Evolutionary conservation across 2,888 invertebrate species (phyloP).

Genomic region (Heteropelma amictum): DNA sequence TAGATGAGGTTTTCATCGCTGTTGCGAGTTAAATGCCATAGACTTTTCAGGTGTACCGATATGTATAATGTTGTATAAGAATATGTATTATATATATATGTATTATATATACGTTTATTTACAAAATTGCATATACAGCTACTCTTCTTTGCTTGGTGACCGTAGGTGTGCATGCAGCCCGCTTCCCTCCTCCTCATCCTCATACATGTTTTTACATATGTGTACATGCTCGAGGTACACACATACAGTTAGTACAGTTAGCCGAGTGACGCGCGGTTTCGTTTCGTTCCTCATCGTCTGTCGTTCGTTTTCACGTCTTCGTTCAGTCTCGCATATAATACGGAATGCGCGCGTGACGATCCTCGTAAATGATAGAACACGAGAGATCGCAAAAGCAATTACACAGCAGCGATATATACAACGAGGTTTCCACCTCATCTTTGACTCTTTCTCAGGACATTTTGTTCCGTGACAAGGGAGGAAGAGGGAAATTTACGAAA

Average conservation of each 20-base stretch:
- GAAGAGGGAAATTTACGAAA: too few relatives aligned
- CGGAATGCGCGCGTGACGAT: too few relatives aligned
- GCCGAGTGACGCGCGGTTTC: slow-evolving; percentile 73
- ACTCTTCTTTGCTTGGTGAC: slow-evolving; percentile 34
- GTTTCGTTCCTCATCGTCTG: slow-evolving; percentile 60
- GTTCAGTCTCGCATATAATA: slow-evolving; percentile 10
- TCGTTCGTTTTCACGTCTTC: slow-evolving; percentile 38
- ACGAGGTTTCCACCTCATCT: slow-evolving; percentile 60
- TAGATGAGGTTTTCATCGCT: slow-evolving; percentile 4
- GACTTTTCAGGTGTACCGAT: not conserved
- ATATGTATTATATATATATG: not conserved
- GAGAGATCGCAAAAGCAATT: too few relatives aligned
- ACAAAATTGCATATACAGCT: not conserved
- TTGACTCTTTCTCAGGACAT: not conserved
- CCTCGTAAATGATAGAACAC: too few relatives aligned
- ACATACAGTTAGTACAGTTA: slow-evolving; percentile 69
- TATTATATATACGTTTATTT: not conserved
- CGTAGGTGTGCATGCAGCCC: slow-evolving; percentile 42
- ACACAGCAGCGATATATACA: slow-evolving; percentile 66
- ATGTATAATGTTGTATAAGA: not conserved
- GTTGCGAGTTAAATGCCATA: slow-evolving; percentile 5
- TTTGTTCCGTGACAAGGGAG: too few relatives aligned
- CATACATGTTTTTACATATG: not conserved
- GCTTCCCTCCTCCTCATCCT: not conserved
- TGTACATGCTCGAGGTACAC: not conserved